A percentile compares a stretch with the other conserved stretches of the same genome.
These are phyloP conservation scores for Hyperopisus bebe DNA, from an alignment of 2,113 vertebrate genomes.

Conservation along the genomic window DNA sequence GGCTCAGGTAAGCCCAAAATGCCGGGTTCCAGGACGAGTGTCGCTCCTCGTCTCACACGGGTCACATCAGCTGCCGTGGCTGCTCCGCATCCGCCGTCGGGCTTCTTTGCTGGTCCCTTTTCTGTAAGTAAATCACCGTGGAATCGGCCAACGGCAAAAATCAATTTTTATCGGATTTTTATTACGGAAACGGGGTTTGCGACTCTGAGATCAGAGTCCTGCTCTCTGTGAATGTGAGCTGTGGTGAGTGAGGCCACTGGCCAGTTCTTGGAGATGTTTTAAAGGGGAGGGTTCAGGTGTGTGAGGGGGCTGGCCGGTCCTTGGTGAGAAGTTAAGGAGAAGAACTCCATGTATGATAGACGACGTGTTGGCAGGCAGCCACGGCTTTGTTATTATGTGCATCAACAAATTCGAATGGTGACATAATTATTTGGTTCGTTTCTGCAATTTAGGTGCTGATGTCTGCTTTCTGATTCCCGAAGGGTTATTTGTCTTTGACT, in stretches of 20 bases:
- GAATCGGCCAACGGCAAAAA: not conserved
- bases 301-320: not conserved
- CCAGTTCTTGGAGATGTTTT: not conserved
- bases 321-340: not conserved
- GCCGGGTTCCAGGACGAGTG: not conserved
- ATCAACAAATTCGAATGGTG: not conserved
- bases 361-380: not conserved
- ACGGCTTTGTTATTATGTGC: not conserved
- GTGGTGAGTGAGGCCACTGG: not conserved
- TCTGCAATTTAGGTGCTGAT: not conserved
- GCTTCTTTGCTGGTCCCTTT: not conserved
- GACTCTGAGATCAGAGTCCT: not conserved
- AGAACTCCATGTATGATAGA: not conserved
- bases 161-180: not conserved
- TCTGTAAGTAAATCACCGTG: not conserved
- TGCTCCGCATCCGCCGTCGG: not conserved
- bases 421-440: not conserved
- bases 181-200: not conserved
- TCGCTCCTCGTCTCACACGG: not conserved
- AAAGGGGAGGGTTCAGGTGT: not conserved
- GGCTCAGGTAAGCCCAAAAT: not conserved
- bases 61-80: not conserved
- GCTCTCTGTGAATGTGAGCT: not conserved
- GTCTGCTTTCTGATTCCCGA: not conserved
- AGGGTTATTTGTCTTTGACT: not conserved